These are phyloP conservation scores for Phylloscopus trochilus DNA, from an alignment of 2,113 vertebrate species.

Conservation along the genomic window DNA sequence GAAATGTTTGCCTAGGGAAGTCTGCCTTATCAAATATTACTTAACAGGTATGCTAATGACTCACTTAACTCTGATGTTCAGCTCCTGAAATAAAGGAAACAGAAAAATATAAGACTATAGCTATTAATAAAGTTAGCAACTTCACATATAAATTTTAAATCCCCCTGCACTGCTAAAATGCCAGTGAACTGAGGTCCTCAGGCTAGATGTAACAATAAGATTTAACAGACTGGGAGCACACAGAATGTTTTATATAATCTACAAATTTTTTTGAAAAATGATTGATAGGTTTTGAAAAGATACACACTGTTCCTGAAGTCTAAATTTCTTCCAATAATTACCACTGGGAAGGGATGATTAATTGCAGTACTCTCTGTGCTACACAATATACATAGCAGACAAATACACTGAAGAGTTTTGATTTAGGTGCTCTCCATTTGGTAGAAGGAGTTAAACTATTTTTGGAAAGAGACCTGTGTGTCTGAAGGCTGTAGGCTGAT, in stretches of 20 bases:
- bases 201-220: neutral
- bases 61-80: neutral
- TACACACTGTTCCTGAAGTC: constrained; percentile 20
- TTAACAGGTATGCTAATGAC: neutral
- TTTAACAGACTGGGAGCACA: neutral
- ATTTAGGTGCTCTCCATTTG: constrained; percentile 39
- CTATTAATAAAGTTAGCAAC: neutral
- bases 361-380: neutral
- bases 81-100: neutral
- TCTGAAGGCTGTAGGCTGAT: constrained; percentile 41
- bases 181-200: neutral
- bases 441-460: constrained; percentile 37
- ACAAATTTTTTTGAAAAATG: neutral
- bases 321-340: constrained; percentile 38
- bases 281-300: constrained; percentile 23
- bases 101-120: neutral
- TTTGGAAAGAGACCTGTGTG: constrained; percentile 44
- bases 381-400: constrained; percentile 1
- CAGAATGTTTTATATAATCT: constrained; percentile 13
- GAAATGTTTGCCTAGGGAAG: neutral
- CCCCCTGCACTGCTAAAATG: neutral
- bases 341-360: constrained; percentile 6
- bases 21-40: neutral
- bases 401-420: constrained; percentile 33
- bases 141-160: neutral